Evolutionary conservation across 2,888 invertebrate genomes (phyloP), one percentile per base, ranked within the genome.

Genomic region (Rhingia rostrata): DNA sequence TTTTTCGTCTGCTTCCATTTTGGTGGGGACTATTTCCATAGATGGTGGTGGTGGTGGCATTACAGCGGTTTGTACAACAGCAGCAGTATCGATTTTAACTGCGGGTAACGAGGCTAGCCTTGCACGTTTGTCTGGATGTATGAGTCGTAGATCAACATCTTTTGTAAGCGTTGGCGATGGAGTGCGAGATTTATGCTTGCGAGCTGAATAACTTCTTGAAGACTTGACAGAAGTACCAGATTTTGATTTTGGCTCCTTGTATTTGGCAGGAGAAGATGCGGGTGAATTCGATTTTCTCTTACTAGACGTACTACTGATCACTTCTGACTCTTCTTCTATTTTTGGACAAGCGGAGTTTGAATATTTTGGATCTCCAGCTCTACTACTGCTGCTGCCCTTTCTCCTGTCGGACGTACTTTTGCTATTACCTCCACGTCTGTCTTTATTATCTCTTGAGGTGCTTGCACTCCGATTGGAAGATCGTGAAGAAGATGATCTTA

Each of bases 231-330:
- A 87, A 72, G 49, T 54, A 6, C 12, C 22, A 7, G 73, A 58
- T 45, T 79, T 84, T 2, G 78, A 88, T 79, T 87, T 88, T 60
- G 82, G 61, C 7, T 88, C 88, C 45, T 89, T 90, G 5, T 87
- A 85, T 63, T 89, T 90, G 4, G 77, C 73, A 22, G 91, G 89
- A n/a, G 90, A 89, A n/a, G 86, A 87, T 37, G 86, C 69, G 1
- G 91, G 89, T 10, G 90, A 90, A 56, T 86, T 87, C 33, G 89
- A 88, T 81, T 90, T 90, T 49, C 77, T 89, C 87, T 84, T 88
- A 81, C 78, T 88, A 86, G 47, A 86, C 2, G 12, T 86, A 88
- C 49, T 87, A 88, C 10, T 86, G 7, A 7, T 22, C 6, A 41
- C 1, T 49, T 80, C 79, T 37, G 74, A 30, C 70, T 74, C 84